These are phyloP conservation scores for Poecilia latipinna DNA, from an alignment of 2,113 vertebrate genomes.

Conservation along the genomic window DNA sequence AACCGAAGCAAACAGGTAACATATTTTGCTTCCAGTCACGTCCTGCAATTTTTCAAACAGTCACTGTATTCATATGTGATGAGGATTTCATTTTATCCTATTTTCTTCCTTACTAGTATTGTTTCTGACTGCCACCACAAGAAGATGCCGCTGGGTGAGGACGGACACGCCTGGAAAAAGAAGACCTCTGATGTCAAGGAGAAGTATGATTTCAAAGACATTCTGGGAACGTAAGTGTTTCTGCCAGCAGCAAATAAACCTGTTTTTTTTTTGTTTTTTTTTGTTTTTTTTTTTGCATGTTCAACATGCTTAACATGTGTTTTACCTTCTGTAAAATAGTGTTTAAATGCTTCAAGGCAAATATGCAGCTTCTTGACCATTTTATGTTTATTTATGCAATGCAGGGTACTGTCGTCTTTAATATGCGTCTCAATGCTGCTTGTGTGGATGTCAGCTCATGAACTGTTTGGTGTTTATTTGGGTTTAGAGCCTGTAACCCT, in stretches of 20 bases:
- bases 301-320: not conserved
- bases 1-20: not conserved
- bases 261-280: not conserved
- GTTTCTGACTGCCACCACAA: conserved; percentile 74
- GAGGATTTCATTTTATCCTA: conserved; percentile 20
- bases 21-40: not conserved
- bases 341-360: no score
- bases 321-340: no score
- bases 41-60: not conserved
- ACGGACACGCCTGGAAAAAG: conserved; percentile 82
- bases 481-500: no score
- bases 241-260: not conserved
- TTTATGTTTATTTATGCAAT: no score
- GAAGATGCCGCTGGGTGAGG: conserved; percentile 84
- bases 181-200: conserved; percentile 82
- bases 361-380: no score
- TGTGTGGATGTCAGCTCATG: no score
- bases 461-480: no score
- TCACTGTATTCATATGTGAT: conserved; percentile 13
- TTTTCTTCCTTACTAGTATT: conserved; percentile 59
- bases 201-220: conserved; percentile 83
- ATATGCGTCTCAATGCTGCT: no score
- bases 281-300: not conserved
- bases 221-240: conserved; percentile 83
- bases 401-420: no score